Evolutionary conservation across 2,888 invertebrate species (phyloP).

Genomic region (Dromius quadrimaculatus): DNA sequence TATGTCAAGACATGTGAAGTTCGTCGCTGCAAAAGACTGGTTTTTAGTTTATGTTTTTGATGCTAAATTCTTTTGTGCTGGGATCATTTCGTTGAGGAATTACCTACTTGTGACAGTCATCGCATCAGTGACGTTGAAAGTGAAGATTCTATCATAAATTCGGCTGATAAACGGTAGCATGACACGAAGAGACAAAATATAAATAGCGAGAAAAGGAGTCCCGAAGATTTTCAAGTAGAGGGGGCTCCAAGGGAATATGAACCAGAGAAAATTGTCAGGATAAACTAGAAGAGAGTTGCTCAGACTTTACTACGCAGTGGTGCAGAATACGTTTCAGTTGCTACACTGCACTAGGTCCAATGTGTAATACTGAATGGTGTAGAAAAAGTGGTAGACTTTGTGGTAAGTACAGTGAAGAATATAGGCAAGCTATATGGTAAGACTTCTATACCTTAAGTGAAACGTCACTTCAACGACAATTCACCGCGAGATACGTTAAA

Average conservation of each 20-base stretch:
- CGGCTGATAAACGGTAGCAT: conserved; percentile 5
- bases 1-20: conserved; percentile 25
- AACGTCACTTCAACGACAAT: not conserved
- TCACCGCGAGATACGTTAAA: conserved; percentile 7
- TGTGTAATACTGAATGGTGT: conserved; percentile 11
- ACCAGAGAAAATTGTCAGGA: conserved; percentile 17
- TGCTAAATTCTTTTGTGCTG: conserved; percentile 22
- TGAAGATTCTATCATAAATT: conserved; percentile 23
- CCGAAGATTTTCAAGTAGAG: conserved; percentile 24
- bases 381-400: conserved; percentile 2
- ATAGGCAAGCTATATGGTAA: conserved; percentile 1
- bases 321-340: conserved; percentile 25
- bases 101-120: conserved; percentile 26
- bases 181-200: conserved; percentile 10
- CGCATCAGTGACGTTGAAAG: conserved; percentile 25
- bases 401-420: conserved; percentile 6
- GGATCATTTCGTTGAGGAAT: conserved; percentile 22
- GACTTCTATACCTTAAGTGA: conserved; percentile 3
- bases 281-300: conserved; percentile 19
- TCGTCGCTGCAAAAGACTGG: conserved; percentile 29
- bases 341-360: conserved; percentile 5
- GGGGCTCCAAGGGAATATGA: conserved; percentile 26
- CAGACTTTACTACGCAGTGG: conserved; percentile 25
- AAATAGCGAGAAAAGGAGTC: not conserved
- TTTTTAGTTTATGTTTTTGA: conserved; percentile 7